phyloP scores from a whole-genome alignment of 2,797 vertebrate genomes.

The Pristis pectinata region DNA sequence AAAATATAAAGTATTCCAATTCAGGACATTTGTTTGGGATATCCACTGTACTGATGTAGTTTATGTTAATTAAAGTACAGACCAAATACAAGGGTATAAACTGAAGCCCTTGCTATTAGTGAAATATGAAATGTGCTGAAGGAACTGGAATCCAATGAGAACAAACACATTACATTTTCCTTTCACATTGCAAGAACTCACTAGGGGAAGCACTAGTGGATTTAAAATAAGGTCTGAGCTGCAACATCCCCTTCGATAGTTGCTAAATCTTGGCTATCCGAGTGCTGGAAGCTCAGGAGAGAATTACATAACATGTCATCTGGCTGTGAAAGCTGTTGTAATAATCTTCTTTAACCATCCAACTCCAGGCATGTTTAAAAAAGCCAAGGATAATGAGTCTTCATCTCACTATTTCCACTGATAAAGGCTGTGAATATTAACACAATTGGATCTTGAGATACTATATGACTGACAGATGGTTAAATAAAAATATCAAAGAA shows the following conservation, averaged over 20 bases:
- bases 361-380: neutral
- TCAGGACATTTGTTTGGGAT: neutral
- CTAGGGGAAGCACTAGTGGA: neutral
- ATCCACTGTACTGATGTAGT: neutral
- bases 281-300: neutral
- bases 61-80: neutral
- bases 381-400: neutral
- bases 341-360: neutral
- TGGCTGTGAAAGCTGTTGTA: neutral
- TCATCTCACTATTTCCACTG: too few species aligned
- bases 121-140: neutral
- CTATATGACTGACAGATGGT: neutral
- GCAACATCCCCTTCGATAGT: neutral
- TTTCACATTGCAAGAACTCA: neutral
- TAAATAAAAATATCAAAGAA: neutral
- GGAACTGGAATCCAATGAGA: neutral
- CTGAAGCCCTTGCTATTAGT: neutral
- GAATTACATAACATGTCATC: neutral
- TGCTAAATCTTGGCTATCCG: neutral
- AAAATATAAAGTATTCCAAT: neutral
- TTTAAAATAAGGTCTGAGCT: neutral
- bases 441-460: neutral
- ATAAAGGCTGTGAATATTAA: neutral
- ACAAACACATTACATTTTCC: neutral
- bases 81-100: neutral